Base-by-base conservation (phyloP, 1,140 invertebrate genomes). In the Hyposmocoma kahamanoa region DNA sequence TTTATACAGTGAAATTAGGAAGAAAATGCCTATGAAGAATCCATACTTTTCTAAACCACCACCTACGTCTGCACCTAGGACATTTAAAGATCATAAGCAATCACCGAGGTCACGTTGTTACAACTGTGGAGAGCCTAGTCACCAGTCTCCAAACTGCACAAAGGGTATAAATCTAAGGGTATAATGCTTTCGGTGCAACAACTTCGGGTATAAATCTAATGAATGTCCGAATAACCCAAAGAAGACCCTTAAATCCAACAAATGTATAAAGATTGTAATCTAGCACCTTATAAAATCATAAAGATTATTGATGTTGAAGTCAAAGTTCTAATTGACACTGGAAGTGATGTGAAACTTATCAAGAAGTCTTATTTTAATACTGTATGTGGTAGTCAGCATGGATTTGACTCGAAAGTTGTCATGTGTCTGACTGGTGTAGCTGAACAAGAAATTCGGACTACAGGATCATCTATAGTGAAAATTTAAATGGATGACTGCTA, bases 151-250 rank as follows among this genome's bases (percentile, higher is more conserved):
- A 0, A 22, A 13, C 17, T 56, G 58, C 13, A 26, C 36, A 0
- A 64, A 64, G 43, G 59, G 62, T 13, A 39, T 58, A 11, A 62
- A n/a, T n/a, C n/a, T n/a, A n/a, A n/a, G n/a, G n/a, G n/a, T n/a
- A n/a, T n/a, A 65, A 45, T 67, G 58, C 36, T 67, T 70, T 43
- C 49, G 36, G 11, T 67, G 64, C 38, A 59, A 65, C 36, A 42
- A 45, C 3, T 56, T 53, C 38, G 53, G 50, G 0, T 46, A 53
- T 39, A 56, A 54, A 42, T 44, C 32, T 24, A 39, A 43, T 52
- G 34, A 52, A 28, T 52, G 48, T 52, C 19, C 42, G 9, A 52
- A 45, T 11, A 51, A 43, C 10, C 6, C 22, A 0, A 57, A 41
- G 22, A 52, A 57, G 13, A 46, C 19, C 13, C 20, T 57, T 3